Evolutionary conservation across 2,797 vertebrate genomes (phyloP).

Genomic region (Hippocampus kuda): DNA sequence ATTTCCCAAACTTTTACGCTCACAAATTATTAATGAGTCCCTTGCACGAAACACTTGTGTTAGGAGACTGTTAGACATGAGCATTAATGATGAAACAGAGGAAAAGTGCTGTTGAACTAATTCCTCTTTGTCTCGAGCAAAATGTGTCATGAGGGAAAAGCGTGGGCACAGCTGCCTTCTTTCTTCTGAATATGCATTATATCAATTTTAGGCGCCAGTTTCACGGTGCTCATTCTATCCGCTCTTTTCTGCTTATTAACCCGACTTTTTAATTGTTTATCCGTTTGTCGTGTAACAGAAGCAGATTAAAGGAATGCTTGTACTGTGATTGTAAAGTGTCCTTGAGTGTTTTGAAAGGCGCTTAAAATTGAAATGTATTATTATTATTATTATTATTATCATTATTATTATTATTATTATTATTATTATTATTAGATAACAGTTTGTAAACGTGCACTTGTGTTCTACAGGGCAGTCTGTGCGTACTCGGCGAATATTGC

Average conservation of each 20-base stretch:
- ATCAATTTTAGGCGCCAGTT: background rate
- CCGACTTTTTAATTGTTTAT: conserved; percentile 5
- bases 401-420: no score
- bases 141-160: conserved; percentile 19
- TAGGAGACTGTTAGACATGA: conserved; percentile 27
- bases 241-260: background rate
- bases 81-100: conserved; percentile 17
- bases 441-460: background rate
- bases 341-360: no score
- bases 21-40: conserved; percentile 44
- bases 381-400: no score
- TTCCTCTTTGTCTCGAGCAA: conserved; percentile 31
- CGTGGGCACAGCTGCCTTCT: conserved; percentile 10
- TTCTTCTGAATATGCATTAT: conserved; percentile 4
- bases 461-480: conserved; percentile 70
- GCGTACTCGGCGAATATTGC: conserved; percentile 74
- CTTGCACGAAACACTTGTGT: conserved; percentile 32
- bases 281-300: background rate
- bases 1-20: conserved; percentile 2
- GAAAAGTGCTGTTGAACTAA: conserved; percentile 22
- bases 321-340: background rate
- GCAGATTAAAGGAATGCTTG: background rate
- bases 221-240: background rate
- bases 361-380: no score
- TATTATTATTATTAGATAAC: no score